Evolutionary conservation across 2,113 vertebrate genomes (phyloP), one percentile per base, ranked within the genome.

Genomic region (Dolichotis patagonum): DNA sequence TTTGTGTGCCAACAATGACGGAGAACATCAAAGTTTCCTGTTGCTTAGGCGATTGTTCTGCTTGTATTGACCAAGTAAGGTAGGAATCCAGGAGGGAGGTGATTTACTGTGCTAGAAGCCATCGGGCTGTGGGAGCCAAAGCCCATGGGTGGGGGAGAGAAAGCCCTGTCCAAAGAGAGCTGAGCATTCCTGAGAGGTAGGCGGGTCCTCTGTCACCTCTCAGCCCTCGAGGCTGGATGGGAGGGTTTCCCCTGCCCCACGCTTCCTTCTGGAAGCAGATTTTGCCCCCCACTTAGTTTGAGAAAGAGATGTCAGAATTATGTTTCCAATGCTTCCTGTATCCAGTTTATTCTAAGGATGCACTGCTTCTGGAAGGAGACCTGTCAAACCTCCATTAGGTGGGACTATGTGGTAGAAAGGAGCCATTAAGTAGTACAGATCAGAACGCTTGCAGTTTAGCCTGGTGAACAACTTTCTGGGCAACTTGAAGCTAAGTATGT

Each of bases 1-100:
- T 98, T 98, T 98, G 97, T 98, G 98, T 73, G 65, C 52, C 91
- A 94, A 97, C 94, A 98, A 93, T 91, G 88, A 62, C 0, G 14
- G 89, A 26, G 32, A 80, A 41, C 86, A 89, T 86, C 60, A 52
- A 93, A 94, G 91, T 88, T 32, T 52, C 78, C 91, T 0, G 13
- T 35, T 0, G 9, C 81, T 87, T 65, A 46, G 65, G 95, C 10
- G 10, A 52, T 91, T 93, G 63, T 67, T 90, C 56, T 69, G 62
- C 93, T 94, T 93, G 56, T 84, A 84, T 89, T 91, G 97, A 94
- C 71, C 49, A 75, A 69, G 91, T 43, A 86, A 63, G 54, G 41
- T 19, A 63, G 93, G 65, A 65, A 56, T 69, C 96, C 46, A 22
- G 26, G 56, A 54, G 84, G 46, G 75, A 49, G 65, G 32, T 11